Base-by-base conservation (phyloP, 2,888 invertebrate species). In the Sialis fuliginosa region DNA sequence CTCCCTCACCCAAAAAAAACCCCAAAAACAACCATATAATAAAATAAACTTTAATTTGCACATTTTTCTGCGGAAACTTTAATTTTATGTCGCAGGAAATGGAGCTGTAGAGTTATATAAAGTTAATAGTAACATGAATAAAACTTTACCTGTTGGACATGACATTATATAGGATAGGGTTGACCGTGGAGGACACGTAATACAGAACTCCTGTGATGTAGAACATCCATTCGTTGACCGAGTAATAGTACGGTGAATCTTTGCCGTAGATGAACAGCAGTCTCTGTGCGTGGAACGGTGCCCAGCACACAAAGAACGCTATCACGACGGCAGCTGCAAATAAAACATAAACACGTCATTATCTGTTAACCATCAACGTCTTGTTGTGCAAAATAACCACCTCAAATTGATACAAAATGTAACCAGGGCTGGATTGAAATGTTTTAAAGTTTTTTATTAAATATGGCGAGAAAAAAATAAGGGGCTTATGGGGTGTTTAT, bases 291-390 rank as follows among this genome's bases (percentile, higher is more conserved):
- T 95, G 95, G 69, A 93, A 95, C 32, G 95, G 95, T 0, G 91
- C 89, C 93, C 95, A 95, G 66, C 93, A 92, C 8, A 91, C 69
- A 69, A 93, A 93, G 70, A 95, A 95, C 33, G 88, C 84, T 6
- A 92, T 72, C 46, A 95, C 95, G 22, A 95, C 93, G 3, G 89
- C 89, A 54, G 87, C 95, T 95, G 70, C 9, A 72, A 69, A 47
- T 51, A 53, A 31, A 49, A 52, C 33, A n/a, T n/a, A n/a, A n/a
- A n/a, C 33, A 12, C 40, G 49, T 6, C 10, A 48, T 42, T 6
- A 13, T 12, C 10, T 12, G 6, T 39, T 10, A 6, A 39, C 13
- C 13, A 8, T 7, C 9, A 12, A 39, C 6, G 8, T 2, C 8
- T 6, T 9, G 8, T 9, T 39, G 37, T 45, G 40, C 6, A 3